phyloP scores from a whole-genome alignment of 1,140 invertebrate species.

The Aporrectodea caliginosa region DNA sequence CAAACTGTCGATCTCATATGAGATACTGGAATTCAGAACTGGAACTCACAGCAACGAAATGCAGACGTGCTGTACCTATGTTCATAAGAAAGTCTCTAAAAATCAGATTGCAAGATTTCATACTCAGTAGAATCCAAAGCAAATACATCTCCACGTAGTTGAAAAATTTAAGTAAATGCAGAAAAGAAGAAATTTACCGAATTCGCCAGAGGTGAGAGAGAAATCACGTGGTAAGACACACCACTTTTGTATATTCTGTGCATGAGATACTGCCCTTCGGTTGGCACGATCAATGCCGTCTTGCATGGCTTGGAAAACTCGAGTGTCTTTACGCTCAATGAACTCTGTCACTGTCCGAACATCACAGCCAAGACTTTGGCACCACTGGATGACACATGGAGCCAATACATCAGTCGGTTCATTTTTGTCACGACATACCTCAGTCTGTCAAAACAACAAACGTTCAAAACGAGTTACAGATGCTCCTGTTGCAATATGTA shows the following conservation, averaged over 20 bases:
- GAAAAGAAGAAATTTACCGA: constrained; percentile 60
- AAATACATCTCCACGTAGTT: too few species aligned
- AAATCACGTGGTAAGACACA: constrained; percentile 81
- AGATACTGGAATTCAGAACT: too few species aligned
- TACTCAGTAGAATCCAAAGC: too few species aligned
- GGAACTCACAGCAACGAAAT: too few species aligned
- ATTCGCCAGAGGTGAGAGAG: constrained; percentile 80
- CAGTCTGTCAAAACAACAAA: constrained; percentile 58
- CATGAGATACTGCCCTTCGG: constrained; percentile 74
- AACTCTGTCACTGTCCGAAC: constrained; percentile 62
- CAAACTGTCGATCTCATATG: too few species aligned
- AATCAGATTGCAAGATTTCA: not conserved
- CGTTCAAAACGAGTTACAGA: too few species aligned
- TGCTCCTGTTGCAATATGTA: too few species aligned
- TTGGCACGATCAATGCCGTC: constrained; percentile 75
- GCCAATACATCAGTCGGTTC: constrained; percentile 69
- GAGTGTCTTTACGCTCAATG: constrained; percentile 39
- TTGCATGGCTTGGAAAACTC: constrained; percentile 55
- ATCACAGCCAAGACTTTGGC: constrained; percentile 63
- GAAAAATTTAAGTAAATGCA: too few species aligned
- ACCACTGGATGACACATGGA: constrained; percentile 66
- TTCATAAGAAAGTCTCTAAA: not conserved
- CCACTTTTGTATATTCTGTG: constrained; percentile 86
- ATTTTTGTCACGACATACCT: constrained; percentile 67
- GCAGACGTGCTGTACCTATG: not conserved